Conservation (phyloP, 2,113 vertebrate genomes). For the Neofelis nebulosa region DNA sequence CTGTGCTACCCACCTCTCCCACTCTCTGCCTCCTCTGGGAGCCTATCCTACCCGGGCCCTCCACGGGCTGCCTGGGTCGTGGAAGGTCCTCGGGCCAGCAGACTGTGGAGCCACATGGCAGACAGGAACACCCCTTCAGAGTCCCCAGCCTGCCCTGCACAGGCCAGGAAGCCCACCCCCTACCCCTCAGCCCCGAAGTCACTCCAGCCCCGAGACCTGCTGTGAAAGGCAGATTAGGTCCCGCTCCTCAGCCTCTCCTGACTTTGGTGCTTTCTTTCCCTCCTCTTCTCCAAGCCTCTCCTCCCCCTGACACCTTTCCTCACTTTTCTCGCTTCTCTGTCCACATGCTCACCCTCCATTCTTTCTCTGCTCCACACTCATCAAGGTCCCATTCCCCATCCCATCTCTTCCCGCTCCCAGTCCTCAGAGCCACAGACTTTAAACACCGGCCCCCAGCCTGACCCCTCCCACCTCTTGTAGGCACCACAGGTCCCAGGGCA, state of each 20-base stretch:
- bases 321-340: neutral
- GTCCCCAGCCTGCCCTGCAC: neutral
- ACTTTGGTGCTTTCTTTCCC: neutral
- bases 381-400: neutral
- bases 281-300: neutral
- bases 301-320: neutral
- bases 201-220: neutral
- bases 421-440: neutral
- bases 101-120: neutral
- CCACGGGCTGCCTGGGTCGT: constrained; percentile 90
- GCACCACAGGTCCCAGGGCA: neutral
- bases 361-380: neutral
- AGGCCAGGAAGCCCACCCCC: neutral
- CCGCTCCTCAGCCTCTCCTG: neutral
- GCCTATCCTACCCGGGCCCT: neutral
- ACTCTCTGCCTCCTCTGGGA: neutral
- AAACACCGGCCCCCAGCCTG: neutral
- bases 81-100: constrained; percentile 87
- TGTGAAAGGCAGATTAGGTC: neutral
- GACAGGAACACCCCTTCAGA: neutral
- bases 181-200: neutral
- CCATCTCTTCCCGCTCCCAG: neutral
- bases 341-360: neutral
- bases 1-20: neutral
- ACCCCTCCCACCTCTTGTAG: neutral